Base-by-base conservation (phyloP, 2,113 vertebrate genomes). In the Oncorhynchus keta region DNA sequence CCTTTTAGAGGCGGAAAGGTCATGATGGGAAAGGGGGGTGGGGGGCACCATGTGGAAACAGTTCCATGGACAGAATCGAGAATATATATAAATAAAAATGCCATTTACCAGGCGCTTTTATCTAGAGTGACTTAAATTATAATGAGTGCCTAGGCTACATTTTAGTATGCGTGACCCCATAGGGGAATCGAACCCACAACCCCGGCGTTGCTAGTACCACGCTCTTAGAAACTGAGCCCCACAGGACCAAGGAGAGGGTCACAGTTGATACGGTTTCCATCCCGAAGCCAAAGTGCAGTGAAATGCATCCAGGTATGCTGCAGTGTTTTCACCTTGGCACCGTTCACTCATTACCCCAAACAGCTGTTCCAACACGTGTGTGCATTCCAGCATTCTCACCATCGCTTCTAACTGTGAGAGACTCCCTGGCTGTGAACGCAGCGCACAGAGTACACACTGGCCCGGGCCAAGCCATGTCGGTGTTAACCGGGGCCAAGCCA, bases 361-460 rank as follows among this genome's bases (percentile, higher is more conserved):
- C 88, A 86, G 88, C 87, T 91, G 88, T 85, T 89, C 70, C 77
- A 80, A 89, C 87, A 88, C 78, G 79, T 83, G 86, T 75, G 70
- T 72, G 81, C 85, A 88, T 89, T 88, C 90, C 87, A 78, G 30
- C 84, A 80, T 79, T 76, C 81, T 20, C 13, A 55, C 59, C 51
- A 18, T 55, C 4, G 51, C 1, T 55, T 14, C 51, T 55, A 14
- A 55, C 16, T 5, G 16, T 1, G 51, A 55, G 51, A 55, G 51
- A 55, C 16, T 55, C 12, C 16, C 16, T 55, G 16, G 51, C 51
- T 55, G 51, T 55, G 49, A 55, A 55, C 3, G 49, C 49, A 4
- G 49, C 3, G 14, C 16, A 14, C 18, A 55, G 12, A 55, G 49
- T 16, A 55, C 14, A 1, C 49, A 55, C 49, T 16, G 12, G 49